Conservation (phyloP, 2,113 vertebrate genomes). For the Mormyrus lacerda region DNA sequence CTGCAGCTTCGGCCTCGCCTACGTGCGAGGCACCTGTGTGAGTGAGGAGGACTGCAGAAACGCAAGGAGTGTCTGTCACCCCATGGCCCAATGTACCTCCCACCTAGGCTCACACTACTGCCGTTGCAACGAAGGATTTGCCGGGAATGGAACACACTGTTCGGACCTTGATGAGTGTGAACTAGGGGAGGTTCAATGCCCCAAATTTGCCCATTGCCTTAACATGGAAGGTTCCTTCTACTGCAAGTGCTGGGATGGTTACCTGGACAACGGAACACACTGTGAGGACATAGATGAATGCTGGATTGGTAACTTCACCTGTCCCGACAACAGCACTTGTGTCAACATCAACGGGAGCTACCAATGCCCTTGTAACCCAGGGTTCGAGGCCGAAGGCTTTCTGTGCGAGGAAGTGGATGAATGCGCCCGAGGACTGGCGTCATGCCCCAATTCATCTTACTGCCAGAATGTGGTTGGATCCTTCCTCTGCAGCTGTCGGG, state of each 20-base stretch:
- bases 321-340: conserved; percentile 58
- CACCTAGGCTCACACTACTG: conserved; percentile 60
- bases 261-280: conserved; percentile 47
- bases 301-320: conserved; percentile 42
- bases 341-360: conserved; percentile 55
- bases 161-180: conserved; percentile 62
- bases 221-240: conserved; percentile 61
- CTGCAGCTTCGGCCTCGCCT: conserved; percentile 48
- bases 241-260: conserved; percentile 64
- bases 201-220: conserved; percentile 52
- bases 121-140: conserved; percentile 52
- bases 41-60: conserved; percentile 50
- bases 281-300: conserved; percentile 67
- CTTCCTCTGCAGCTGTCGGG: conserved; percentile 56
- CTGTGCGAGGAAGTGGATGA: conserved; percentile 65
- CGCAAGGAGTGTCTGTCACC: conserved; percentile 44
- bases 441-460: conserved; percentile 49
- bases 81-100: conserved; percentile 46
- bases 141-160: conserved; percentile 59
- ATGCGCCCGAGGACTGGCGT: conserved; percentile 43
- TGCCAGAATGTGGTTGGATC: conserved; percentile 62
- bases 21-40: conserved; percentile 54
- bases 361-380: conserved; percentile 52
- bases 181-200: conserved; percentile 36
- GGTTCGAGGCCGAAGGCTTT: conserved; percentile 52